Base-by-base conservation (phyloP, 2,888 invertebrate genomes). In the Melipona beecheii region DNA sequence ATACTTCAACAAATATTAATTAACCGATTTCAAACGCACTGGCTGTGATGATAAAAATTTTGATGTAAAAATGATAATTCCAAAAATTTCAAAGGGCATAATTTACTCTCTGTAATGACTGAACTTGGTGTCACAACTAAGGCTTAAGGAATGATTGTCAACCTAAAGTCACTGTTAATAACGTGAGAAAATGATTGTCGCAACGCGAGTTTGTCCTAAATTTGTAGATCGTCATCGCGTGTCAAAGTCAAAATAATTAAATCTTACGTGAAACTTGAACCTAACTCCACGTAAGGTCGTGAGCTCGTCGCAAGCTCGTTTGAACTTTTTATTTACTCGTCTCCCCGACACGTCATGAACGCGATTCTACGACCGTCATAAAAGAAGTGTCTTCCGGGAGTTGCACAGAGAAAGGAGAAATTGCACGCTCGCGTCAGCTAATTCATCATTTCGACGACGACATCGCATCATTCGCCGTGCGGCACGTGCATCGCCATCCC, bases 311-410 rank as follows among this genome's bases (percentile, higher is more conserved):
- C 1, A 21, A 36, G 9, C 36, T 36, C 36, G 27, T 21, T 69
- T 9, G 43, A 9, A 58, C 9, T 21, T 31, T 31, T 31, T 31
- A 31, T 31, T 31, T n/a, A 17, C 24, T 21, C 50, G 27, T 56
- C 21, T 4, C 4, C 24, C n/a, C 24, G 50, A 31, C 6, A 4
- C 49, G 9, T 19, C 54, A 5, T 21, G 2, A 52, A 17, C 27
- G 50, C 77, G 81, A 77, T 81, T 71, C 74, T 60, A 74, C 49
- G n/a, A 19, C 17, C 24, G 5, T 43, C 74, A 60, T 81, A 74
- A 83, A 83, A 66, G 43, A 19, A 56, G 11, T 56, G 56, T 71
- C 56, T 65, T 31, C 27, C 66, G 27, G 31, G n/a, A 17, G 31
- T 27, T 66, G 62, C 49, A n/a, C 6, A 21, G 36, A 62, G 50